Conservation (phyloP, 2,888 invertebrate genomes). For the Pyralis farinalis region DNA sequence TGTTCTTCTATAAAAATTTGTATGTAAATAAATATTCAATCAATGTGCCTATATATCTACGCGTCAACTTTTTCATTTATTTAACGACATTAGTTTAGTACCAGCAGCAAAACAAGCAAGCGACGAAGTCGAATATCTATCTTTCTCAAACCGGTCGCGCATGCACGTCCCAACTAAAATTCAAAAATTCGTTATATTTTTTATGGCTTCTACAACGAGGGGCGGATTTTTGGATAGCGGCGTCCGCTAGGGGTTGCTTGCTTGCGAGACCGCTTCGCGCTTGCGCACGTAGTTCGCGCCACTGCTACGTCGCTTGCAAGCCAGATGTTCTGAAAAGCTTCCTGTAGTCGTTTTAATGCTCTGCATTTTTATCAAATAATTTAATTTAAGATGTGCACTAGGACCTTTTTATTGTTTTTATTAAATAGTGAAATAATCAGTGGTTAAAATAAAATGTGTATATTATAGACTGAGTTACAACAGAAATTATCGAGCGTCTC, state of each 20-base stretch:
- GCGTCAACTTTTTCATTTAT: no score
- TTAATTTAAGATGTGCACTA: slow-evolving; percentile 69
- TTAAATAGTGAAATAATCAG: slow-evolving; percentile 60
- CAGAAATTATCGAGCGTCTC: slow-evolving; percentile 72
- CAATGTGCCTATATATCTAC: no score
- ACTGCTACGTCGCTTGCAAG: slow-evolving; percentile 78
- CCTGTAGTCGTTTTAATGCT: slow-evolving; percentile 70
- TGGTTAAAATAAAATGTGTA: slow-evolving; percentile 66
- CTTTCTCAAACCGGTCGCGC: slow-evolving; percentile 60
- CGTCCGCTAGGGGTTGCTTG: slow-evolving; percentile 76
- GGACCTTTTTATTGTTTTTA: slow-evolving; percentile 55
- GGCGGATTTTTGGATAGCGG: slow-evolving; percentile 66
- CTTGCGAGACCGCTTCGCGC: slow-evolving; percentile 69
- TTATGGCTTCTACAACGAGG: slow-evolving; percentile 71
- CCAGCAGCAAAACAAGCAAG: slow-evolving; percentile 7
- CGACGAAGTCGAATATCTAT: slow-evolving; percentile 27
- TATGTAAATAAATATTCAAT: no score
- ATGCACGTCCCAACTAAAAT: slow-evolving; percentile 63
- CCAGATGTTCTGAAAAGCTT: slow-evolving; percentile 81
- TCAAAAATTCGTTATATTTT: slow-evolving; percentile 78
- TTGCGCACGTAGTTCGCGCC: slow-evolving; percentile 81
- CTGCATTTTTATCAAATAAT: slow-evolving; percentile 60
- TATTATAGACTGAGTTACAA: slow-evolving; percentile 53
- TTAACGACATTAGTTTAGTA: no score
- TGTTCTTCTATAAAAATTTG: no score